Evolutionary conservation across 2,888 invertebrate genomes (phyloP), one percentile per base, ranked within the genome.

Genomic region (Ctenicera cuprea): DNA sequence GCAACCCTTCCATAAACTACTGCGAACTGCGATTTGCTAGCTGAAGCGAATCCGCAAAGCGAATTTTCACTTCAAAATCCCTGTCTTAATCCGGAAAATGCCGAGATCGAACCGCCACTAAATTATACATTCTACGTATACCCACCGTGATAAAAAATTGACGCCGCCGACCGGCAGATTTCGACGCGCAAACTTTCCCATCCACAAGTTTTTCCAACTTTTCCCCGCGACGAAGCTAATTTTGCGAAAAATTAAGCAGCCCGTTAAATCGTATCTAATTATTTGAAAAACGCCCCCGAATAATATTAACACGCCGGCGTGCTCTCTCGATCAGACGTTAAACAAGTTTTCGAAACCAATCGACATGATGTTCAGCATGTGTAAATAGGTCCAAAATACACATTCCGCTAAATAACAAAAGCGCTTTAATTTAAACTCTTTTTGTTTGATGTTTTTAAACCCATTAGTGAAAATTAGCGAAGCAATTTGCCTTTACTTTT

Each of bases 31-130:
- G 81, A 82, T 83, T 81, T 80, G 80, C 81, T 78, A 78, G 80
- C 76, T 76, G 76, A 77, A 79, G 78, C 79, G 73, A 79, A 78
- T 77, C 82, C 82, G 80, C 82, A 82, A 81, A 82, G 80, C 81
- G 81, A 83, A 81, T 84, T 84, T 84, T 84, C 83, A 84, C 83
- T 82, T 82, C 76, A 73, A 77, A 82, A 82, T 82, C 80, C 79
- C 74, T 74, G 76, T 80, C 80, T 74, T 82, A 83, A 82, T 83
- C 82, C 80, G 52, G 57, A 69, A 73, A 76, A 71, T 41, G 66
- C 52, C 69, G 73, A 62, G 68, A 76, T 78, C 77, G 70, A 73
- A 76, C 73, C 70, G 70, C 69, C 66, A 59, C 73, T 77, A 78
- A 78, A 79, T 79, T 78, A 77, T 78, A 74, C 73, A 76, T 76